Base-by-base conservation (phyloP, 2,797 vertebrate genomes). In the Streptopelia turtur region DNA sequence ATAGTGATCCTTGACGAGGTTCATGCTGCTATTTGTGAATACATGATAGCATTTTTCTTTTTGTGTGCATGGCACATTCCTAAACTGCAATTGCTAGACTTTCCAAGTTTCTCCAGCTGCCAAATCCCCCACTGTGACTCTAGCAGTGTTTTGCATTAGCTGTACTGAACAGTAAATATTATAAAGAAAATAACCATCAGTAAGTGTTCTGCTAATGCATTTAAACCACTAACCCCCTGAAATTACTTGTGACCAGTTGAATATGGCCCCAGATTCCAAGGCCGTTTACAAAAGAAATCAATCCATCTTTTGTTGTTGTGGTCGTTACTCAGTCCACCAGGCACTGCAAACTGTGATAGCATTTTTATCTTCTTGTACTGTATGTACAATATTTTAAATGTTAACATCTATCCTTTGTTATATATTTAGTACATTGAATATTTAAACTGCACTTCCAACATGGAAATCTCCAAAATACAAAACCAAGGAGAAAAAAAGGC, bases 131-230 rank as follows among this genome's bases (percentile, higher is more conserved):
- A 37, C 64, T 89, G 88, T 92, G 88, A 68, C 93, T 90, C 60
- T 25, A 96, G 94, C 80, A 94, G 78, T 96, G 93, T 95, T 97
- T 97, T 95, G 75, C 90, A 96, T 95, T 96, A 96, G 75, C 83
- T 90, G 88, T 95, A 92, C 91, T 35, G 90, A 96, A 93, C 66
- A 95, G 91, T 92, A 97, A 96, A 97, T 95, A 97, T 94, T 87
- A 70, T 92, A 93, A 90, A 93, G 83, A 89, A 96, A 96, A 94
- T 90, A 93, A 85, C 68, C 74, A 90, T 69, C 74, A 16, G 1
- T 93, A 88, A 94, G 52, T 83, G 71, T 87, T 66, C 90, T 83
- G 49, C 64, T 96, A 94, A 96, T 93, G 91, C 71, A 75, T 64
- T 79, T 89, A 87, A 94, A 83, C 22, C 37, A 52, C 33, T 81